phyloP scores from a whole-genome alignment of 2,888 invertebrate genomes.

The Aelia acuminata region DNA sequence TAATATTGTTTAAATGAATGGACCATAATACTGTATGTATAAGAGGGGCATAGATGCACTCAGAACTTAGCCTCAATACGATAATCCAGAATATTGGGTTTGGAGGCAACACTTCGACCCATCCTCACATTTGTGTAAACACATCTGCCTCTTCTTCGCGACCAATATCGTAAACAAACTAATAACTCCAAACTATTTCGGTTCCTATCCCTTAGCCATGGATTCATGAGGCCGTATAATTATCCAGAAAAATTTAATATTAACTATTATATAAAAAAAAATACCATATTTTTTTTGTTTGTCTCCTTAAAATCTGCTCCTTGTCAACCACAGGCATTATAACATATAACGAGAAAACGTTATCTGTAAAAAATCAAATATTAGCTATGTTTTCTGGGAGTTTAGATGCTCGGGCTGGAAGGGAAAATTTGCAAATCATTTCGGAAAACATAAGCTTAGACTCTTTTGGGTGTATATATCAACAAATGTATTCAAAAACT shows the following conservation, averaged over 20 bases:
- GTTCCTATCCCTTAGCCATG: background rate
- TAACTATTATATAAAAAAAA: too few relatives aligned
- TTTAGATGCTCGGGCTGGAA: too few relatives aligned
- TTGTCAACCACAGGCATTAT: too few relatives aligned
- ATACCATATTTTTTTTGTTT: too few relatives aligned
- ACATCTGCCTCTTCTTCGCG: background rate
- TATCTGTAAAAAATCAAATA: too few relatives aligned
- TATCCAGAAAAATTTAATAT: background rate
- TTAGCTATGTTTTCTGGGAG: too few relatives aligned
- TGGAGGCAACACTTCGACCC: background rate
- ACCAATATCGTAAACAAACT: constrained; percentile 19
- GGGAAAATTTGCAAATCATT: too few relatives aligned
- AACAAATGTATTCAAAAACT: too few relatives aligned
- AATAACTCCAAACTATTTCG: background rate
- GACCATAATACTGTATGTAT: background rate
- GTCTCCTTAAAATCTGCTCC: too few relatives aligned
- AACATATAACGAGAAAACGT: too few relatives aligned
- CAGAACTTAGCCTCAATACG: background rate
- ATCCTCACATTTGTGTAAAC: background rate
- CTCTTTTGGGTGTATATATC: too few relatives aligned
- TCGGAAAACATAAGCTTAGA: too few relatives aligned
- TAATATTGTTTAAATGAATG: background rate
- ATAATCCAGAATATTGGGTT: background rate
- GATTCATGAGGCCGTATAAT: background rate
- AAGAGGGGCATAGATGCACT: background rate